Conservation (phyloP, 2,888 invertebrate species). For the Orthosia incerta region DNA sequence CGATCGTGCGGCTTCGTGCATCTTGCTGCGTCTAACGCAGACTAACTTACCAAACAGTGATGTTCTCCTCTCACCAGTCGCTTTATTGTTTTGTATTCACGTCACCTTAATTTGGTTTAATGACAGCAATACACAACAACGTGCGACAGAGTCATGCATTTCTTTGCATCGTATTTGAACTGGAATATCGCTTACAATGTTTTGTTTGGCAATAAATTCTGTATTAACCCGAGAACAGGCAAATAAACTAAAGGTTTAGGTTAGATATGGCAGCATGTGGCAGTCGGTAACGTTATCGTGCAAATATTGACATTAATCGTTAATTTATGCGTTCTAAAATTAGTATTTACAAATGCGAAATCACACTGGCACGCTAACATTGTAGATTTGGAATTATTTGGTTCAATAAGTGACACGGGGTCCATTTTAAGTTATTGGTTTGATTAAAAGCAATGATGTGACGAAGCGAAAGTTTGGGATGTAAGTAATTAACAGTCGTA, state of each 20-base stretch:
- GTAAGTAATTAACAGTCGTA: slow-evolving; percentile 49
- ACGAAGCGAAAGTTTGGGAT: slow-evolving; percentile 38
- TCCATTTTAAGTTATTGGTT: slow-evolving; percentile 25
- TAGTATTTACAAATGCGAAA: slow-evolving; percentile 31
- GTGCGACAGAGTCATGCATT: slow-evolving; percentile 27
- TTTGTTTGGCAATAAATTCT: slow-evolving; percentile 40
- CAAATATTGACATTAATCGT: slow-evolving; percentile 36
- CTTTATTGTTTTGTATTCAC: slow-evolving; percentile 62
- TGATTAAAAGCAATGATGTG: slow-evolving; percentile 15
- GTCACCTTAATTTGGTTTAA: slow-evolving; percentile 64
- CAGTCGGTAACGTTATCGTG: slow-evolving; percentile 35
- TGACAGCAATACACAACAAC: slow-evolving; percentile 52
- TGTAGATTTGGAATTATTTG: background rate
- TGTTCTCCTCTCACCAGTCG: slow-evolving; percentile 64
- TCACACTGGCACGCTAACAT: slow-evolving; percentile 11
- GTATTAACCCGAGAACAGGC: slow-evolving; percentile 14
- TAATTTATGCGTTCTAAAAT: slow-evolving; percentile 42
- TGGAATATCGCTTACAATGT: slow-evolving; percentile 19
- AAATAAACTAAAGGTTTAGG: slow-evolving; percentile 34
- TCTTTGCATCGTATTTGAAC: slow-evolving; percentile 9
- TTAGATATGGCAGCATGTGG: slow-evolving; percentile 19
- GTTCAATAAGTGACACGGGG: slow-evolving; percentile 13
- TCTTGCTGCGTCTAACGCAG: slow-evolving; percentile 68
- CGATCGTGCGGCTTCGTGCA: slow-evolving; percentile 83
- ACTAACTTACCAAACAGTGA: slow-evolving; percentile 69